Percentiles rank a stretch among this genome's conserved stretches.
These are phyloP conservation scores for Chloroceryle aenea DNA, from an alignment of 2,113 vertebrate genomes.

Conservation along the genomic window DNA sequence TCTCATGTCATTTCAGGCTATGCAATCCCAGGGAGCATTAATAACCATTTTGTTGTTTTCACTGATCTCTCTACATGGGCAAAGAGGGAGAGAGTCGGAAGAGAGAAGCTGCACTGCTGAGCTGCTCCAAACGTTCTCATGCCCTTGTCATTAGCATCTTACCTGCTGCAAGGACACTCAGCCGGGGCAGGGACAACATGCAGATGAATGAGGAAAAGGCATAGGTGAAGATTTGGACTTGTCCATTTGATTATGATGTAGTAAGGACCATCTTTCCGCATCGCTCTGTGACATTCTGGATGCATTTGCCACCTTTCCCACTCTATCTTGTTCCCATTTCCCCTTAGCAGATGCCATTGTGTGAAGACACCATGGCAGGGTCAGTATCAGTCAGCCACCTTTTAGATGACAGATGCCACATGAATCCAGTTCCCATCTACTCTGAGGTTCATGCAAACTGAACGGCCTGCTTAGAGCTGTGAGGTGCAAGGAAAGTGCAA, in stretches of 20 bases:
- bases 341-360: not conserved
- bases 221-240: not conserved
- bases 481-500: not conserved
- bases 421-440: not conserved
- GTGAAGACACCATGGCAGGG: not conserved
- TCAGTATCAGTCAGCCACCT: not conserved
- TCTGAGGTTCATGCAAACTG: not conserved
- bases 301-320: not conserved
- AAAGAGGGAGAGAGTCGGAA: not conserved
- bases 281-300: not conserved
- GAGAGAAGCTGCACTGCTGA: not conserved
- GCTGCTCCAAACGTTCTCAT: not conserved
- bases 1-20: not conserved
- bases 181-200: not conserved
- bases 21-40: not conserved
- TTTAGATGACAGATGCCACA: not conserved
- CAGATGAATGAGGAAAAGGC: not conserved
- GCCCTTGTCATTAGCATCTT: not conserved
- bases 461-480: not conserved
- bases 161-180: not conserved
- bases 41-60: not conserved
- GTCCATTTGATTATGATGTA: not conserved
- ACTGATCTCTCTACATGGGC: not conserved
- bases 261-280: not conserved
- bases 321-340: not conserved